These are phyloP conservation scores for Aricia agestis DNA, from an alignment of 1,140 invertebrate species.

Conservation along the genomic window DNA sequence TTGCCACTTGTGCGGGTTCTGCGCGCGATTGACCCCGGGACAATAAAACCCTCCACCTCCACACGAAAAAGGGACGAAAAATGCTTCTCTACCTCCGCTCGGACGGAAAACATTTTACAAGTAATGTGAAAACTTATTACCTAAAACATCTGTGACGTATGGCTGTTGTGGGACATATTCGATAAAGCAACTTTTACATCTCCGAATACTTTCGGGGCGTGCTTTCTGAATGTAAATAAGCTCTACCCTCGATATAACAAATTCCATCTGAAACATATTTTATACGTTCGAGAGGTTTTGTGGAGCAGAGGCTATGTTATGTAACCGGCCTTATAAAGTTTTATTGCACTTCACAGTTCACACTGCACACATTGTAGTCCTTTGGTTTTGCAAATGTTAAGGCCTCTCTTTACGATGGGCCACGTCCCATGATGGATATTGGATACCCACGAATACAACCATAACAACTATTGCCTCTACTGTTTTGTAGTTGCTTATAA, in stretches of 20 bases:
- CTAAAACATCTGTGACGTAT: conserved; percentile 10
- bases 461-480: neutral
- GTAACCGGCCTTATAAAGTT: neutral
- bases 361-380: neutral
- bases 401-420: neutral
- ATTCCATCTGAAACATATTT: conserved; percentile 1
- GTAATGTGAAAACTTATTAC: conserved; percentile 14
- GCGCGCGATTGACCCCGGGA: conserved; percentile 13
- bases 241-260: neutral
- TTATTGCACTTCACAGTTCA: neutral
- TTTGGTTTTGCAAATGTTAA: neutral
- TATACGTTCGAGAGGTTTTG: neutral
- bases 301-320: neutral
- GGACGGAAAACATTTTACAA: neutral
- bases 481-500: too few species aligned
- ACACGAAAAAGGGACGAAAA: neutral
- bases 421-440: neutral
- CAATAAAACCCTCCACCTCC: conserved; percentile 16
- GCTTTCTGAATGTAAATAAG: neutral
- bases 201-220: neutral
- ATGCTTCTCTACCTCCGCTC: neutral
- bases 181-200: conserved; percentile 5
- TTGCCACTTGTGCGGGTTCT: neutral
- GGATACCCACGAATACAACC: neutral
- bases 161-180: conserved; percentile 5